phyloP scores from a whole-genome alignment of 30 jellyfish, hydroid and myxozoan species.

The Aurelia sp. region DNA sequence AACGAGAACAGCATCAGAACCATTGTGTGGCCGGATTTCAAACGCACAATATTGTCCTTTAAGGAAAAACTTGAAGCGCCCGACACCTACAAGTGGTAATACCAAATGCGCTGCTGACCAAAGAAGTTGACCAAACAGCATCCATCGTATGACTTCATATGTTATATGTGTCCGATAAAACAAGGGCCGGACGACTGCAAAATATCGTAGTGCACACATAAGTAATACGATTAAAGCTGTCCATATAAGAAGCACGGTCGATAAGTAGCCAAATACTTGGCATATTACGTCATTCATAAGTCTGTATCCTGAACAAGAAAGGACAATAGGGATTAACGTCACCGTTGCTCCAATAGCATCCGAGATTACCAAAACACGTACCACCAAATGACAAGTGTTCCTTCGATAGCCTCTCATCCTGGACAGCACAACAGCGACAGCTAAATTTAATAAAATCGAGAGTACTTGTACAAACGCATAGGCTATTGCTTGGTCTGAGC shows the following conservation, averaged over 20 bases:
- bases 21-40: slow-evolving; percentile 54
- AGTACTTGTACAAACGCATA: not conserved
- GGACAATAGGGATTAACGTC: slow-evolving; percentile 35
- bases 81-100: slow-evolving; percentile 75
- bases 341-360: slow-evolving; percentile 62
- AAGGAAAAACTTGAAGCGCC: slow-evolving; percentile 57
- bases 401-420: slow-evolving; percentile 41
- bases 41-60: slow-evolving; percentile 75
- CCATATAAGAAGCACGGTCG: slow-evolving; percentile 74
- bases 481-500: too few relatives aligned
- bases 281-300: slow-evolving; percentile 23
- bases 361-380: slow-evolving; percentile 62
- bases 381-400: slow-evolving; percentile 65
- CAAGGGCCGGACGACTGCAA: slow-evolving; percentile 73
- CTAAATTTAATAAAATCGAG: slow-evolving; percentile 35
- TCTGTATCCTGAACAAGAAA: slow-evolving; percentile 33
- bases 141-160: slow-evolving; percentile 11
- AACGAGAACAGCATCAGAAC: slow-evolving; percentile 47
- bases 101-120: slow-evolving; percentile 68
- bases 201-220: slow-evolving; percentile 71
- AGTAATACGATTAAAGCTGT: slow-evolving; percentile 68
- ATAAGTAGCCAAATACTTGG: slow-evolving; percentile 62
- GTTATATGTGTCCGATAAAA: slow-evolving; percentile 69
- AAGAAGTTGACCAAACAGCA: slow-evolving; percentile 43
- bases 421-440: slow-evolving; percentile 58